phyloP scores from a whole-genome alignment of 35 echinoderm and acorn worm species.

The Anneissia japonica region DNA sequence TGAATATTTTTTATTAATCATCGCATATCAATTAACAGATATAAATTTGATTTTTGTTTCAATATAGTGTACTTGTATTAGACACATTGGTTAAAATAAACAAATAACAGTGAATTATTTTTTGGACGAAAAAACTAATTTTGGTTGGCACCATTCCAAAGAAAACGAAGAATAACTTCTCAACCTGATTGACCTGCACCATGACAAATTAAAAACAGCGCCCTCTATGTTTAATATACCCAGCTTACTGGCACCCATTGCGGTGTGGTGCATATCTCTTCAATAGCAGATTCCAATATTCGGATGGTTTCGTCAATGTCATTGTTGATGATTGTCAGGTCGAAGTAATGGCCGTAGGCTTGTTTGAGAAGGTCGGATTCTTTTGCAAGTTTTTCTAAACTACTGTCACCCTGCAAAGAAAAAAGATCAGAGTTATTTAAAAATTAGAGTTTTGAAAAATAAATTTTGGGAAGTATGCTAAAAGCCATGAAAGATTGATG shows the following conservation, averaged over 20 bases:
- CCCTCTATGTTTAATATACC: constrained; percentile 67
- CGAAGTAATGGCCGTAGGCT: constrained; percentile 98
- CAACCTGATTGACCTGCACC: background rate
- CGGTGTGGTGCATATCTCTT: constrained; percentile 97
- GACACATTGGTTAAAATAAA: too few species aligned
- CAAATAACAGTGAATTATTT: background rate
- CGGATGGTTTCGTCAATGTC: constrained; percentile 99
- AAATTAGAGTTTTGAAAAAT: too few species aligned
- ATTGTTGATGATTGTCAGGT: constrained; percentile 98
- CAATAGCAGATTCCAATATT: constrained; percentile 96
- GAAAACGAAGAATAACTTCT: background rate
- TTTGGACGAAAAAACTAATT: background rate
- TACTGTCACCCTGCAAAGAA: constrained; percentile 58
- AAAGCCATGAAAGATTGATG: too few species aligned
- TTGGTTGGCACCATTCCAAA: background rate
- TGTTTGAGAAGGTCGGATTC: constrained; percentile 92
- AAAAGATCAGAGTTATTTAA: too few species aligned
- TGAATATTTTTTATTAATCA: too few species aligned
- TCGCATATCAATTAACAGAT: too few species aligned
- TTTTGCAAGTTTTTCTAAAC: constrained; percentile 87
- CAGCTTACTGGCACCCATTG: constrained; percentile 99
- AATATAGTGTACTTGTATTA: too few species aligned
- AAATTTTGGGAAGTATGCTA: too few species aligned
- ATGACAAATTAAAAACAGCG: background rate
- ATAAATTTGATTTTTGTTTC: too few species aligned